Base-by-base conservation (phyloP, 2,113 vertebrate genomes). In the Microtus pennsylvanicus region DNA sequence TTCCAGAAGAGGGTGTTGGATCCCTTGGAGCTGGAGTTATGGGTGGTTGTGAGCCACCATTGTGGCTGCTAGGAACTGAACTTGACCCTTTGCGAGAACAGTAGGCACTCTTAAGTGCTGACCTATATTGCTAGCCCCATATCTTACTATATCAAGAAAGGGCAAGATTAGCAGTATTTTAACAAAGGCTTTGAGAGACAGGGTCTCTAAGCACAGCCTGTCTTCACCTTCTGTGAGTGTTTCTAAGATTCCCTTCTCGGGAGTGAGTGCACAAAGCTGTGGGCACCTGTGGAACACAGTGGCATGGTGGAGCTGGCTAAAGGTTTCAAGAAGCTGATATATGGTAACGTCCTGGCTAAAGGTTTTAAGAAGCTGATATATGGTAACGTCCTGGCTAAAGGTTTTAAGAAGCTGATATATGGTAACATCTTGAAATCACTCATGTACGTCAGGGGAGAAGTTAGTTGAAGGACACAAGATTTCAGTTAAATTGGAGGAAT, bases 361-460 rank as follows among this genome's bases (percentile, higher is more conserved):
- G 14, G 52, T 52, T 52, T 52, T 13, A 14, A 52, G 52, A 52
- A 52, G 13, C 52, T 52, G 13, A 14, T 52, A 14, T 52, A 52
- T 52, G 52, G 12, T 52, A 14, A 52, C 13, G 3, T 52, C 52
- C 52, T 52, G 52, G 52, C 52, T 52, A 52, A 52, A 52, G 13
- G 52, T 55, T 89, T 94, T 45, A 61, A 55, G n/a, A 91, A 93
- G 91, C 28, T 83, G 30, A 72, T 93, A n/a, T 78, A 91, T 91
- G 21, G 77, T 58, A 61, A 78, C 63, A 91, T 72, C 70, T 96
- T 95, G 63, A 85, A 85, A 88, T 94, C 77, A 45, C 26, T 30
- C 50, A 11, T 83, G 78, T 61, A 63, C 30, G 45, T 76, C 21
- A 65, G 11, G 21, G 13, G 69, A 90, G 28, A 83, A 90, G 13